Evolutionary conservation across 1,140 invertebrate species (phyloP).

Genomic region (Venustaconcha ellipsiformis): DNA sequence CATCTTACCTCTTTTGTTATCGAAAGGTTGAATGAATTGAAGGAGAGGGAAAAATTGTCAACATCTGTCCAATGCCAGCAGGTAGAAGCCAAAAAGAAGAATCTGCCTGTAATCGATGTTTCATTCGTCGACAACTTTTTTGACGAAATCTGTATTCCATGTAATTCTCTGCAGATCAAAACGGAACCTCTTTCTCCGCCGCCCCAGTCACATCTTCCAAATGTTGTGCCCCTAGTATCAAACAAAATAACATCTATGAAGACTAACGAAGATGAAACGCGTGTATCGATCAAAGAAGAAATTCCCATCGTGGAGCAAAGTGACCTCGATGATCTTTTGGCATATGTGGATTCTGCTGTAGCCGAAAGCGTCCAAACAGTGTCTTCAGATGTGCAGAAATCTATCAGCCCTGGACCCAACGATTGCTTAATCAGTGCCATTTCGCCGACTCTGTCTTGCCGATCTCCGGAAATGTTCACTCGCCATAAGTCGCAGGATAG

Average conservation of each 20-base stretch:
- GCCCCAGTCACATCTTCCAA: slow-evolving; percentile 1
- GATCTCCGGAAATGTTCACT: slow-evolving; percentile 22
- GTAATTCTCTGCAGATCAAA: slow-evolving; percentile 18
- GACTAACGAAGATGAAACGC: background rate
- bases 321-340: slow-evolving; percentile 55
- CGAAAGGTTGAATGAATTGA: slow-evolving; percentile 31
- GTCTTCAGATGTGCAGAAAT: slow-evolving; percentile 14
- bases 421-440: slow-evolving; percentile 25
- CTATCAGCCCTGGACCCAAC: slow-evolving; percentile 25
- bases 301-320: slow-evolving; percentile 31
- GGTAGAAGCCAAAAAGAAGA: slow-evolving; percentile 31
- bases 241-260: slow-evolving; percentile 13
- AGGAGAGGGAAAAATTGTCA: slow-evolving; percentile 14
- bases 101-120: slow-evolving; percentile 57
- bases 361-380: slow-evolving; percentile 25
- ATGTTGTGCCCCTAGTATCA: background rate
- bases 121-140: slow-evolving; percentile 61
- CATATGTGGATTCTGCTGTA: slow-evolving; percentile 34
- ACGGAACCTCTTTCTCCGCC: slow-evolving; percentile 28
- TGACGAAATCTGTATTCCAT: slow-evolving; percentile 38
- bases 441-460: slow-evolving; percentile 19
- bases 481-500: slow-evolving; percentile 21
- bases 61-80: background rate
- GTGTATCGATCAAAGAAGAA: slow-evolving; percentile 21
- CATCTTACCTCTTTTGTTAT: slow-evolving; percentile 37